A percentile compares a stretch with the other conserved stretches of the same genome.
phyloP scores from a whole-genome alignment of 2,113 vertebrate species.

The Hemibagrus wyckioides region DNA sequence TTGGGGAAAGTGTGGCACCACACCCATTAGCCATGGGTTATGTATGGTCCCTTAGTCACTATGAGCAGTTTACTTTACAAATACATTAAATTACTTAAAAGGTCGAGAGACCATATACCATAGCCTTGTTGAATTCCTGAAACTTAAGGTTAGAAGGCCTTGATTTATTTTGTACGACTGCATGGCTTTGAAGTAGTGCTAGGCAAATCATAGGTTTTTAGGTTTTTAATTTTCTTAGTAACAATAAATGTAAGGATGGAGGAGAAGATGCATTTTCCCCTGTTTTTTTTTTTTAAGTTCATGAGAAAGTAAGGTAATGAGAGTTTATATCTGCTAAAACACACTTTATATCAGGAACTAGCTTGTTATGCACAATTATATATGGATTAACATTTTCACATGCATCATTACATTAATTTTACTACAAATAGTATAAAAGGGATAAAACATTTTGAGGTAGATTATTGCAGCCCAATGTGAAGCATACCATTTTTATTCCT shows the following conservation, averaged over 20 bases:
- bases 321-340: not conserved
- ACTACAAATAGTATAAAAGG: not conserved
- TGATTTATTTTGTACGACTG: not conserved
- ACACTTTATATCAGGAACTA: not conserved
- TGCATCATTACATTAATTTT: not conserved
- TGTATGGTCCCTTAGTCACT: not conserved
- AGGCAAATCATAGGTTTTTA: not conserved
- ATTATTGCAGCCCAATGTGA: not conserved
- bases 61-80: not conserved
- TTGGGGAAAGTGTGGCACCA: not conserved
- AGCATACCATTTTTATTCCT: not conserved
- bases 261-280: not conserved
- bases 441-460: not conserved
- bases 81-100: not conserved
- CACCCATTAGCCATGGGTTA: not conserved
- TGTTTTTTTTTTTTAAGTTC: not conserved
- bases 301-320: not conserved
- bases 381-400: not conserved
- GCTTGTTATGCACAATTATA: not conserved
- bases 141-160: not conserved
- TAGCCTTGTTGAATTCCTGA: not conserved
- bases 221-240: not conserved
- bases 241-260: not conserved
- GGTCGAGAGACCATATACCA: not conserved
- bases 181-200: not conserved